Evolutionary conservation across 2,888 invertebrate species (phyloP).

Genomic region (Dugesia japonica): DNA sequence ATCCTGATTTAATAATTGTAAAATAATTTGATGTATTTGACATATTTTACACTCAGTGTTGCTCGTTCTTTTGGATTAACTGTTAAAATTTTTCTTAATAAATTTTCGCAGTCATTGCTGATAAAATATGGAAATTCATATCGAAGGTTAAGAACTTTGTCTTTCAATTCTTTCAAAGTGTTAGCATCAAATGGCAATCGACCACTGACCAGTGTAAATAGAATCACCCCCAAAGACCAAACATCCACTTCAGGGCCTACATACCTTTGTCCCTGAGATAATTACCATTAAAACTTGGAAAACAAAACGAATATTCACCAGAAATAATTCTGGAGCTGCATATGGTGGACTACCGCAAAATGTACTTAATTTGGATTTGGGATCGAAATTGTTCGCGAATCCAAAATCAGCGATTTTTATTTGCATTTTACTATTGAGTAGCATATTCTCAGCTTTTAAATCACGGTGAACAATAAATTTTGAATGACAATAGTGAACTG

Average conservation of each 20-base stretch:
- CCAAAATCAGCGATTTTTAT: slow-evolving; percentile 90
- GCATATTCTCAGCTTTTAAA: slow-evolving; percentile 73
- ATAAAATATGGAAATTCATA: slow-evolving; percentile 9
- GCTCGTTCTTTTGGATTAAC: neutral
- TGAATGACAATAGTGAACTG: slow-evolving; percentile 81
- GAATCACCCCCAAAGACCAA: neutral
- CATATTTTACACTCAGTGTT: neutral
- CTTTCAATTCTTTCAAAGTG: neutral
- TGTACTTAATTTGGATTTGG: slow-evolving; percentile 92
- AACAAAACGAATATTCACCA: neutral
- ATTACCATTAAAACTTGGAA: neutral
- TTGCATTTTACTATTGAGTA: slow-evolving; percentile 78
- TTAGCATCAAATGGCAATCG: neutral
- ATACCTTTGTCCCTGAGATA: neutral
- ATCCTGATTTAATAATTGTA: neutral
- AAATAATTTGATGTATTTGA: neutral
- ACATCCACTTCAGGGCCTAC: neutral
- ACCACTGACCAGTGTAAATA: neutral
- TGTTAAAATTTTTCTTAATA: neutral
- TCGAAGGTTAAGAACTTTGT: neutral
- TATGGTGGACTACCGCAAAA: slow-evolving; percentile 51
- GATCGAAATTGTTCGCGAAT: slow-evolving; percentile 77
- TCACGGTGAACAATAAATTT: slow-evolving; percentile 70
- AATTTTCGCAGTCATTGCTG: neutral
- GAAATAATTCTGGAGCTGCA: slow-evolving; percentile 11